Percentiles rank a stretch among this genome's conserved stretches.
phyloP scores from a whole-genome alignment of 92 coral and sea anemone genomes.

The Desmophyllum pertusum region DNA sequence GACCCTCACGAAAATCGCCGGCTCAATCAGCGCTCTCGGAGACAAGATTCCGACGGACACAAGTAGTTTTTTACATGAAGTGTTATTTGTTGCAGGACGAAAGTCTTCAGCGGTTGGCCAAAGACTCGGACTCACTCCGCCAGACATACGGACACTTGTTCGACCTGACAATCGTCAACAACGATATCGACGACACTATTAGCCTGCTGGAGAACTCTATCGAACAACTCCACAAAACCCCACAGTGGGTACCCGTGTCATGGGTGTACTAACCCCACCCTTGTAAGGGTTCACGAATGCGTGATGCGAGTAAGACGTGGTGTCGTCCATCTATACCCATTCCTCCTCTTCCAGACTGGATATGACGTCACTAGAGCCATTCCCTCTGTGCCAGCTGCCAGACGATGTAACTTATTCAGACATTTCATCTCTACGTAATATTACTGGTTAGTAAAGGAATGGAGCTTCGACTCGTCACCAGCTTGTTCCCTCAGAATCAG shows the following conservation, averaged over 20 bases:
- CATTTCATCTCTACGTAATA: neutral
- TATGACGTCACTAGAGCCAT: conserved; percentile 1
- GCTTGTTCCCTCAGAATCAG: neutral
- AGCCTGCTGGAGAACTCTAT: conserved; percentile 79
- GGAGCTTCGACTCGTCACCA: neutral
- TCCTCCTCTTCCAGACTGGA: neutral
- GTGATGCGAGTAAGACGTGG: neutral
- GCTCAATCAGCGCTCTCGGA: neutral
- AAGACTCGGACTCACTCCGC: conserved; percentile 91
- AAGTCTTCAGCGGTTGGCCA: conserved; percentile 86
- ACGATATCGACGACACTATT: conserved; percentile 97
- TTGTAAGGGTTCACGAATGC: conserved; percentile 1
- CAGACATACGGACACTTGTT: conserved; percentile 89
- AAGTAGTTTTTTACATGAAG: neutral
- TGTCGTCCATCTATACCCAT: neutral
- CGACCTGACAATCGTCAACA: conserved; percentile 93
- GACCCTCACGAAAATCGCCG: neutral
- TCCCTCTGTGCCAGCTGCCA: conserved; percentile 3
- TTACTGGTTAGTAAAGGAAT: neutral
- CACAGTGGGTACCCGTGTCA: conserved; percentile 96
- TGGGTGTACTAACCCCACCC: conserved; percentile 84
- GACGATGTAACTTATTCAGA: conserved; percentile 2
- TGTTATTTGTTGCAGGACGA: conserved; percentile 67
- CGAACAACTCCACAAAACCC: conserved; percentile 72
- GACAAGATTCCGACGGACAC: neutral